Evolutionary conservation across 2,113 vertebrate genomes (phyloP).

Genomic region (Orthonyx spaldingii): DNA sequence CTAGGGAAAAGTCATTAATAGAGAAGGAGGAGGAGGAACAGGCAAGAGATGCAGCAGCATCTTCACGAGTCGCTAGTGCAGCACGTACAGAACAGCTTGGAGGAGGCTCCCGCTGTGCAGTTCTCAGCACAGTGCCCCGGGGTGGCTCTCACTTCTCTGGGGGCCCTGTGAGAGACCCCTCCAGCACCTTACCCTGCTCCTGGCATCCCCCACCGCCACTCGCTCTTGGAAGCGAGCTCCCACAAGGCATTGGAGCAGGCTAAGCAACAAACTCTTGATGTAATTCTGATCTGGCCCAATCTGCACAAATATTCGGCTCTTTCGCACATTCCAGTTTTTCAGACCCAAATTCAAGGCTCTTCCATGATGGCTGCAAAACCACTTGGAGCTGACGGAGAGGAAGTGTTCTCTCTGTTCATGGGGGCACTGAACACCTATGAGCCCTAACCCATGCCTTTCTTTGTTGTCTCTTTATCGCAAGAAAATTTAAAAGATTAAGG

Average conservation of each 20-base stretch:
- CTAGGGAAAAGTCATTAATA: not conserved
- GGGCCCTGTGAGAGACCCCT: not conserved
- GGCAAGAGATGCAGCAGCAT: slow-evolving; percentile 11
- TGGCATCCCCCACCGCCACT: not conserved
- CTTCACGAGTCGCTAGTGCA: not conserved
- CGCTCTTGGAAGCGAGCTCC: not conserved
- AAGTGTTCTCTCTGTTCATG: not conserved
- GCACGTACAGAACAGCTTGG: not conserved
- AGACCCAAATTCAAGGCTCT: not conserved
- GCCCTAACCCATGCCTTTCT: not conserved
- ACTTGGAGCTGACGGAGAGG: not conserved
- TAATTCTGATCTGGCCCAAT: not conserved
- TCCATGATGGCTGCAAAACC: not conserved
- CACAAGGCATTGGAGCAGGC: not conserved
- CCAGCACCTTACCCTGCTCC: not conserved
- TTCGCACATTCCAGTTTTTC: not conserved
- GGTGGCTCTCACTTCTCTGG: not conserved
- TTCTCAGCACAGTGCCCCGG: not conserved
- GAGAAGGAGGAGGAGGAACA: not conserved
- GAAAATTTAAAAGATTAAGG: not conserved
- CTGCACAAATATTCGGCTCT: not conserved
- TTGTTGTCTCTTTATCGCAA: not conserved
- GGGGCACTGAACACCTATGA: not conserved
- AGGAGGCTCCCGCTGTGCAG: not conserved
- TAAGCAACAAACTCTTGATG: not conserved